Base-by-base conservation (phyloP, 1,140 invertebrate species). In the Pseudobourletiella spinata region DNA sequence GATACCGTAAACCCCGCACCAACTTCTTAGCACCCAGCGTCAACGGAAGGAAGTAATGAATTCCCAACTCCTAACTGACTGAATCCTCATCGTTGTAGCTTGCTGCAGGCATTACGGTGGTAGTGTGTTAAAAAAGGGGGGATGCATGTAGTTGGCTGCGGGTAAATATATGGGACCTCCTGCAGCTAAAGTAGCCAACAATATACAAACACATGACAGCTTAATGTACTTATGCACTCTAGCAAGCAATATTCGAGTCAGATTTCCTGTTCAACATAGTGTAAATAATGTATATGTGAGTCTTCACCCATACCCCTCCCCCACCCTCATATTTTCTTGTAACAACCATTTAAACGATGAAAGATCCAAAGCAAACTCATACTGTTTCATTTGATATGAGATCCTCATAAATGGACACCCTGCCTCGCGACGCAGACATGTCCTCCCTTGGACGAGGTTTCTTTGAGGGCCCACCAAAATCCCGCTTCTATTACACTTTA, bases 151-250 rank as follows among this genome's bases (percentile, higher is more conserved):
- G 44, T 48, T 48, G 44, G 22, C 14, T 48, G 6, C 11, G n/a
- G n/a, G n/a, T n/a, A n/a, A 15, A 48, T 18, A 48, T 48, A 14
- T 22, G 14, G 26, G 50, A 52, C 50, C 50, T 26, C 50, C 22
- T 52, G 50, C 20, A 26, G 50, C 20, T 52, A 11, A 52, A 52
- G 50, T 52, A 52, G 15, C 50, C 50, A 14, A 6, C n/a, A 52
- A 52, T 26, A 18, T 48, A 48, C 18, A 48, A 48, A 48, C 44
- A 48, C 20, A 48, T 48, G 11, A 22, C 11, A 6, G 6, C 22
- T 48, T 48, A 48, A 48, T 48, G 44, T 15, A 48, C 44, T 48
- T 22, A 14, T 48, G 14, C 44, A 18, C 44, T 22, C 6, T 48
- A n/a, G 8, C 8, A 39, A 39, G 32, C 32, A 39, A n/a, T n/a